Evolutionary conservation across 2,888 invertebrate genomes (phyloP).

Genomic region (Tipula vernalis): DNA sequence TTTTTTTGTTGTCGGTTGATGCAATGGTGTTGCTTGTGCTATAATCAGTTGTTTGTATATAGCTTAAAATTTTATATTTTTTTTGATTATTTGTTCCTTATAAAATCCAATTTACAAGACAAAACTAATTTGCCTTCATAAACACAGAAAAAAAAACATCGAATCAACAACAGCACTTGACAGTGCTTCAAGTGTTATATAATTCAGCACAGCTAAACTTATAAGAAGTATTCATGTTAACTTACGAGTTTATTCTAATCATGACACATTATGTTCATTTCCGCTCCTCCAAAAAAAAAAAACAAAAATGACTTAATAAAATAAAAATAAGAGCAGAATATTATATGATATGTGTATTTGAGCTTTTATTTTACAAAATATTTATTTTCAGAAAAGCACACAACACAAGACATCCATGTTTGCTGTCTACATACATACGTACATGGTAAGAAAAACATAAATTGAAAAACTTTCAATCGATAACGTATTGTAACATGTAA

Average conservation of each 20-base stretch:
- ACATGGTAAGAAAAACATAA: background rate
- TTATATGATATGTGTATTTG: background rate
- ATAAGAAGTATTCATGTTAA: background rate
- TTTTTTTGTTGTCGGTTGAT: too few species aligned
- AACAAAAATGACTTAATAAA: too few species aligned
- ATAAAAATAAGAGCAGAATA: background rate
- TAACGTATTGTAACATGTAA: background rate
- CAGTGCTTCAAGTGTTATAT: background rate
- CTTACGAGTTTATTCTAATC: background rate
- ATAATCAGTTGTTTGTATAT: too few species aligned
- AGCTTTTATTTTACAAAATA: background rate
- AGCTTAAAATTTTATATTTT: too few species aligned
- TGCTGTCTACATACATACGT: background rate
- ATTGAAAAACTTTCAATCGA: background rate
- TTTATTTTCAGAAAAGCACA: background rate
- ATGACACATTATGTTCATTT: background rate
- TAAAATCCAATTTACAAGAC: background rate
- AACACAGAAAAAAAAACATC: background rate
- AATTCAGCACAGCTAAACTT: background rate
- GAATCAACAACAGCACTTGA: background rate
- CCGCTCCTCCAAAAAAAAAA: background rate
- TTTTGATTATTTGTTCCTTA: too few species aligned
- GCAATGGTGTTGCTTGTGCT: too few species aligned
- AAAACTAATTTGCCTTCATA: background rate
- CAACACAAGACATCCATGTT: background rate